phyloP scores from a whole-genome alignment of 1,140 invertebrate genomes.

The Cydia amplana region DNA sequence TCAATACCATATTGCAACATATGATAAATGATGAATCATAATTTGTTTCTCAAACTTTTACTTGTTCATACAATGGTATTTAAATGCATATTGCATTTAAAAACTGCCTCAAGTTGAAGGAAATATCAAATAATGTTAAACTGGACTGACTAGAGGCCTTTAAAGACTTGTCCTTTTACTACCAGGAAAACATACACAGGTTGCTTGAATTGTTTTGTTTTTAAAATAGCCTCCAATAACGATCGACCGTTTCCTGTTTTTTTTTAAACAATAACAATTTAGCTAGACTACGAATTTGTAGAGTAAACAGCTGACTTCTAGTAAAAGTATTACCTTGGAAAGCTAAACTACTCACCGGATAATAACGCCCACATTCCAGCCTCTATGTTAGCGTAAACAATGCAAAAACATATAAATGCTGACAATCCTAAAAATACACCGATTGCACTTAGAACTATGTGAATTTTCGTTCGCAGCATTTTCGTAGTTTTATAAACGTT shows the following conservation, averaged over 20 bases:
- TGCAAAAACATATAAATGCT: constrained; percentile 72
- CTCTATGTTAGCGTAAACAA: constrained; percentile 71
- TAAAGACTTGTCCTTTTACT: not conserved
- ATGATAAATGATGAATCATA: not conserved
- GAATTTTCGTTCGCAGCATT: constrained; percentile 67
- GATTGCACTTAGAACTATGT: constrained; percentile 64
- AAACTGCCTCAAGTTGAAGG: not conserved
- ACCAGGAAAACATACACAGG: not conserved
- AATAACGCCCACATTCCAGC: constrained; percentile 72
- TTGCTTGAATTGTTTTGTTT: not conserved
- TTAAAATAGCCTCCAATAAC: not conserved
- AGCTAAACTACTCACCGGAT: constrained; percentile 56
- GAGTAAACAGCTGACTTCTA: not conserved
- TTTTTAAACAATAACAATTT: not conserved
- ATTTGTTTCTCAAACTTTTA: not conserved
- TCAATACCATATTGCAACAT: not conserved
- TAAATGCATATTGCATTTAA: not conserved
- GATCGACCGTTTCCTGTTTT: not conserved
- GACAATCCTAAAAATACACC: constrained; percentile 60
- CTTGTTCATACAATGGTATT: not conserved
- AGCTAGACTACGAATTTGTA: not conserved
- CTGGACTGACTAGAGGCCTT: not conserved
- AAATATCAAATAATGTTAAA: not conserved
- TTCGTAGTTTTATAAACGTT: constrained; percentile 14
- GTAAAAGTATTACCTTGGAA: constrained; percentile 3